Evolutionary conservation across 2,113 vertebrate species (phyloP), one percentile per base, ranked within the genome.

Genomic region (Ophthalmolycus amberensis): DNA sequence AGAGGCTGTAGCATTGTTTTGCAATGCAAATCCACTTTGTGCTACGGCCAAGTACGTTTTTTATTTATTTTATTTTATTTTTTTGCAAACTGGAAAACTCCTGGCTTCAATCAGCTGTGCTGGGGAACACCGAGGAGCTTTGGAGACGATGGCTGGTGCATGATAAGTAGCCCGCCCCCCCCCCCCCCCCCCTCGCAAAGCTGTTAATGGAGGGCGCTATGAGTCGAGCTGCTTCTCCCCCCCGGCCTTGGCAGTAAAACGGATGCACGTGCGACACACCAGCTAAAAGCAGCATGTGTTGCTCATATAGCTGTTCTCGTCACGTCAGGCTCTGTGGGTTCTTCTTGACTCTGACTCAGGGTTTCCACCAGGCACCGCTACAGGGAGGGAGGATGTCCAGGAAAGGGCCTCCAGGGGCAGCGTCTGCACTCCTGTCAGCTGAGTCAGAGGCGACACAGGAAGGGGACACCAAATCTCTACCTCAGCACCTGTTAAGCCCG

Each of bases 401-500:
- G 70, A 88, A 89, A 77, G 8, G 4, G 48, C 75, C 63, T 70
- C 59, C 32, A 1, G 42, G 42, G 69, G 38, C 16, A 5, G 65
- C 9, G 40, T 77, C 71, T 83, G 83, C 64, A 1, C 65, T 85
- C 54, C 82, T 59, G 72, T 65, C 74, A 5, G 89, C 87, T 90
- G 91, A 90, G 78, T 88, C 87, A 74, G 83, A 89, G 67, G 64
- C 32, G 38, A 86, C 63, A 75, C 82, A 71, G 77, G 77, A 78
- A 75, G 80, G 79, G 79, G 72, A 91, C 69, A 74, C 83, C 88
- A 90, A 87, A 87, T 87, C 90, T 90, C 82, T 29, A 59, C 85
- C 64, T 86, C 88, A 92, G 89, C 83, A 89, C 78, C 76, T 85
- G 79, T 85, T 85, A 88, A 92, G 75, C 85, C 63, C 73, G 71